These are phyloP conservation scores for Amphiura filiformis DNA, from an alignment of 35 echinoderm and acorn worm species.

Conservation along the genomic window DNA sequence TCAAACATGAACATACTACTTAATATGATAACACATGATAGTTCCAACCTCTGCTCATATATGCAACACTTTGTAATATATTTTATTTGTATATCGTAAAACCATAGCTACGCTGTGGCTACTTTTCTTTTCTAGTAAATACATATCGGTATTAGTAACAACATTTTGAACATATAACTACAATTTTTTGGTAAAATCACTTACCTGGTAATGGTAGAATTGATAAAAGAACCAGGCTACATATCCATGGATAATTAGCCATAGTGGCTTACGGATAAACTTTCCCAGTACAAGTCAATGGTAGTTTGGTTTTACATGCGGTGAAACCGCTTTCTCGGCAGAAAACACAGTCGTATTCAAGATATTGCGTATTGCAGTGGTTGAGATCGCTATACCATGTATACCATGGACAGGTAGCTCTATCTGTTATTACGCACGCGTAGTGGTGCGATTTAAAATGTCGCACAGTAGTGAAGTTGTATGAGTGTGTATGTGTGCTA, in stretches of 20 bases:
- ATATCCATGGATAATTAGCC: not conserved
- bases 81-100: too few species aligned
- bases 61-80: too few species aligned
- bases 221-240: not conserved
- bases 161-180: too few species aligned
- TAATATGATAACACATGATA: too few species aligned
- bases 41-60: too few species aligned
- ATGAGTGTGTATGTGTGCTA: not conserved
- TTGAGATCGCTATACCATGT: not conserved
- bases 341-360: not conserved
- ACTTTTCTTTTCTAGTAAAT: too few species aligned
- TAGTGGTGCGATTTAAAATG: not conserved
- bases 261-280: not conserved
- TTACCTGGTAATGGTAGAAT: not conserved
- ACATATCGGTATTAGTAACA: too few species aligned
- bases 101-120: too few species aligned
- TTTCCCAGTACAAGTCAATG: not conserved
- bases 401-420: not conserved
- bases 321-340: not conserved
- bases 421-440: not conserved
- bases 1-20: too few species aligned
- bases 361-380: constrained; percentile 2
- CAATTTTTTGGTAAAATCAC: too few species aligned
- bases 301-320: too few species aligned
- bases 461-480: not conserved